Conservation (phyloP, 2,113 vertebrate species). For the Mormoops blainvillei region DNA sequence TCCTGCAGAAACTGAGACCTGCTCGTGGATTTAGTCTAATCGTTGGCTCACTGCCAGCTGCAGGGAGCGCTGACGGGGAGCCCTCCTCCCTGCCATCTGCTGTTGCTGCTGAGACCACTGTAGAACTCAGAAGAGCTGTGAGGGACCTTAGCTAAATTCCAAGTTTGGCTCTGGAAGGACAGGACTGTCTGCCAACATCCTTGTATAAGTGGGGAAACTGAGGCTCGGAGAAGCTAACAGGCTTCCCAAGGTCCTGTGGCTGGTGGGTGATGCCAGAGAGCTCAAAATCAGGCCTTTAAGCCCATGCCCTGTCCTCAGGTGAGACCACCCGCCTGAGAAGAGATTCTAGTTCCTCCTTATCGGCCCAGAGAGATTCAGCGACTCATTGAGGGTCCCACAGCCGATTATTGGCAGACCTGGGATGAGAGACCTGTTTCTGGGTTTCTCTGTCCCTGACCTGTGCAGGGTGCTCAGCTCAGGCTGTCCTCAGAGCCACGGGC, state of each 20-base stretch:
- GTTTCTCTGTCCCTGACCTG: neutral
- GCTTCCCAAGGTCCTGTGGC: neutral
- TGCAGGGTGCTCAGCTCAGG: neutral
- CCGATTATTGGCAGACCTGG: neutral
- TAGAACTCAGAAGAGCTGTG: neutral
- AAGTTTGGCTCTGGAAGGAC: neutral
- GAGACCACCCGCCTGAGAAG: neutral
- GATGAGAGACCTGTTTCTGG: neutral
- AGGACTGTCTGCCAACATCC: neutral
- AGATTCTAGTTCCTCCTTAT: neutral
- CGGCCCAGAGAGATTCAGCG: neutral
- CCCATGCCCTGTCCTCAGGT: neutral
- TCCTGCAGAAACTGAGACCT: neutral
- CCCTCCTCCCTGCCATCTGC: neutral
- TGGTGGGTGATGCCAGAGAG: neutral
- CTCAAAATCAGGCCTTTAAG: neutral
- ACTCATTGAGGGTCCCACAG: neutral
- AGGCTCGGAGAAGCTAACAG: neutral
- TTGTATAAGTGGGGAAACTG: neutral
- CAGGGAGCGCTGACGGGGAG: neutral
- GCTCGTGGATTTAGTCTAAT: neutral
- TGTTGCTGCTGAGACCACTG: neutral
- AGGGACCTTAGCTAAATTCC: neutral
- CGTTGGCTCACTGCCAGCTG: neutral
- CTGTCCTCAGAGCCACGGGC: neutral